Percentiles rank a stretch among this genome's conserved stretches.
phyloP scores from a whole-genome alignment of 1,140 invertebrate genomes.

The Dendroctonus valens region DNA sequence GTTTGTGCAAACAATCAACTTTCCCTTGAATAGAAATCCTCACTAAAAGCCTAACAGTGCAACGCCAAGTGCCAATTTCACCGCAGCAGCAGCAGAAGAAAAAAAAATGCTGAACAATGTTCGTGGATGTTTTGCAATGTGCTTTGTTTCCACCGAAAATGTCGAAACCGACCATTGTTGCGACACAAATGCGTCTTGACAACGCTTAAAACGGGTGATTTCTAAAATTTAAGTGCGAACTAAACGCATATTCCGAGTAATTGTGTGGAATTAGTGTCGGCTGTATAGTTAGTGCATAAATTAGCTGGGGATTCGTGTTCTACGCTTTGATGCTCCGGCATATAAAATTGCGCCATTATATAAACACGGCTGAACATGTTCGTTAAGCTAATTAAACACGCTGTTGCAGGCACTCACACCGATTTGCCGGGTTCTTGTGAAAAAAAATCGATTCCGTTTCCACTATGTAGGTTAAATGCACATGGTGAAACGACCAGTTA shows the following conservation, averaged over 20 bases:
- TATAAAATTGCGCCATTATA: conserved; percentile 29
- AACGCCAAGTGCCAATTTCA: no score
- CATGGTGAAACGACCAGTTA: no score
- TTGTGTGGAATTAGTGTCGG: conserved; percentile 24
- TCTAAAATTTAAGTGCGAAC: conserved; percentile 10
- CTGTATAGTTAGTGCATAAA: conserved; percentile 22
- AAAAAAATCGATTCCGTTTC: no score
- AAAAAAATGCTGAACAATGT: no score
- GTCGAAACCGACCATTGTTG: no score
- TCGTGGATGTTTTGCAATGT: no score
- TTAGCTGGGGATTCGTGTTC: conserved; percentile 21
- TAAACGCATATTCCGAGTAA: conserved; percentile 17
- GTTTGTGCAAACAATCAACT: no score
- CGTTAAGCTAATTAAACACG: conserved; percentile 20
- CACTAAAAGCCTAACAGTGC: no score
- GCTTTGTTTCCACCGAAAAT: no score
- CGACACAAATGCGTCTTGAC: neutral
- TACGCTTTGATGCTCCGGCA: conserved; percentile 22
- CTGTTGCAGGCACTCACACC: conserved; percentile 4
- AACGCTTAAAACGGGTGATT: neutral
- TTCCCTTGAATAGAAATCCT: neutral
- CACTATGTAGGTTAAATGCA: no score
- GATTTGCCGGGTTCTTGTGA: neutral
- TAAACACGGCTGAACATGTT: conserved; percentile 26
- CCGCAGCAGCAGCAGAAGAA: no score